Evolutionary conservation across 2,888 invertebrate species (phyloP), one percentile per base, ranked within the genome.

Genomic region (Drosophila nigricruria): DNA sequence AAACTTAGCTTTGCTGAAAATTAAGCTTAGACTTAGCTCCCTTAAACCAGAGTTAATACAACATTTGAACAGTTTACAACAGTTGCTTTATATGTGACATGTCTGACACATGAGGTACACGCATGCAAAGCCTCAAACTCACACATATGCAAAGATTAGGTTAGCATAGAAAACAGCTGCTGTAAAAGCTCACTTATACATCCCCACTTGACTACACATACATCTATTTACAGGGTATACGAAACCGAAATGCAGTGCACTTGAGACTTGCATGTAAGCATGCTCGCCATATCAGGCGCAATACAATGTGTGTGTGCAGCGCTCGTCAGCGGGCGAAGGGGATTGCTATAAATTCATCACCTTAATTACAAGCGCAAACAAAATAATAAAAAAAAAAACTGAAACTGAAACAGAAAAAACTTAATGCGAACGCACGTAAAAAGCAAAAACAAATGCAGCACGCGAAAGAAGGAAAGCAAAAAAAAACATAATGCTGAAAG

Each of bases 301-400:
- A 45, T 52, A 65, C 61, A 59, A 54, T 42, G 54, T 38, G 52
- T 38, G 52, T 47, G 53, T 43, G 53, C 53, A 50, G 36, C 27
- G 49, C 49, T 34, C 20, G 34, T 58, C 54, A 45, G 58, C 12
- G 52, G 45, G 57, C 18, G 14, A 14, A 18, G 56, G 57, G 54
- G 38, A 34, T 10, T 54, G 62, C 73, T 65, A 86, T 84, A 88
- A 84, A 88, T 88, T 83, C 81, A 85, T 88, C 89, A 85, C 74
- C 79, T 87, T 85, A 88, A 85, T 87, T 85, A 81, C 82, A 81
- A 70, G 73, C 50, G 69, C 73, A 73, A 81, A 81, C 79, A 79
- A 62, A 61, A 47, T n/a, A n/a, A 10, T 34, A 60, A 42, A 34
- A 52, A 58, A 45, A 71, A 79, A 57, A 5, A 9, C 3, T 64